Conservation (phyloP, 2,888 invertebrate species). For the Beris morrisii region DNA sequence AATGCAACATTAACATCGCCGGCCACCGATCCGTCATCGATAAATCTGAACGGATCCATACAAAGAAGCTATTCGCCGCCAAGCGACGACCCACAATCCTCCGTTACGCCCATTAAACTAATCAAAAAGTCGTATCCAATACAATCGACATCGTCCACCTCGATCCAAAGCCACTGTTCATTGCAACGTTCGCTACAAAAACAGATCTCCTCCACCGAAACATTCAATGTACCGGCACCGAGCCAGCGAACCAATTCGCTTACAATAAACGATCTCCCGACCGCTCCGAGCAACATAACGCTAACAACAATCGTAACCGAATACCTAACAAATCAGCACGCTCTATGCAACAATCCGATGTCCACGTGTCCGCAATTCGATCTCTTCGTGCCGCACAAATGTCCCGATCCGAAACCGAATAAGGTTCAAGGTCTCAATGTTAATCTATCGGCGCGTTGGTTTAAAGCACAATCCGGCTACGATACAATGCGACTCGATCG, state of each 20-base stretch:
- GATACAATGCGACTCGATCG: constrained; percentile 71
- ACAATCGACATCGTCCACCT: constrained; percentile 34
- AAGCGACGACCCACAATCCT: constrained; percentile 1
- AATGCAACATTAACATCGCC: not conserved
- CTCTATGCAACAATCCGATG: constrained; percentile 97
- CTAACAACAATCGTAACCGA: constrained; percentile 94
- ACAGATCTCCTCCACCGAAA: constrained; percentile 52
- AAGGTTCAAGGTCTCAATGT: constrained; percentile 57
- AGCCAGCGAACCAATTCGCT: constrained; percentile 43
- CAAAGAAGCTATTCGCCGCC: not conserved
- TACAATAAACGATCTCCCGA: constrained; percentile 48
- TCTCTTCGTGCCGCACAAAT: constrained; percentile 92
- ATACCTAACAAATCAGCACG: constrained; percentile 95
- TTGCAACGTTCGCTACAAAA: constrained; percentile 57
- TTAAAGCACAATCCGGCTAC: constrained; percentile 62
- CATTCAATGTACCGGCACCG: constrained; percentile 44
- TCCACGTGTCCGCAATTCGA: constrained; percentile 97
- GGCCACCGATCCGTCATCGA: not conserved
- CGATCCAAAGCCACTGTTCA: constrained; percentile 7
- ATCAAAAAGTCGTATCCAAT: constrained; percentile 44
- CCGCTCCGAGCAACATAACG: constrained; percentile 60
- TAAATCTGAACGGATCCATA: not conserved
- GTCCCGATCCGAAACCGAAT: constrained; percentile 80
- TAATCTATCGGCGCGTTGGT: constrained; percentile 71
- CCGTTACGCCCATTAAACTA: constrained; percentile 48